phyloP scores from a whole-genome alignment of 2,113 vertebrate genomes.

The Orycteropus afer region DNA sequence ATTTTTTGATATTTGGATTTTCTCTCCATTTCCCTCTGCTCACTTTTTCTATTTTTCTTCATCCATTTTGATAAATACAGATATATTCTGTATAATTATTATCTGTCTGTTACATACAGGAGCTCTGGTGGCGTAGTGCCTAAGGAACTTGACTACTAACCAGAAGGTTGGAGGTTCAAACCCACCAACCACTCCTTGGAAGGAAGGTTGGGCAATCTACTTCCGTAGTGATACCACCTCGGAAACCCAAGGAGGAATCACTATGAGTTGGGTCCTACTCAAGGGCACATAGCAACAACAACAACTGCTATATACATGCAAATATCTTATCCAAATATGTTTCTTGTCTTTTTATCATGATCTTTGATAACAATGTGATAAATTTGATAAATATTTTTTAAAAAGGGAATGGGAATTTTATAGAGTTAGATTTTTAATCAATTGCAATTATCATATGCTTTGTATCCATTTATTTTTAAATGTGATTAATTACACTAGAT shows the following conservation, averaged over 20 bases:
- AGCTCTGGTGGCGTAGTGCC: no score
- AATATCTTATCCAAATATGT: neutral
- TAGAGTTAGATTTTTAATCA: neutral
- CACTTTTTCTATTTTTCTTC: neutral
- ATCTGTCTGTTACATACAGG: neutral
- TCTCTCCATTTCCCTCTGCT: neutral
- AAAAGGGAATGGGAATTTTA: neutral
- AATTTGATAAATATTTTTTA: neutral
- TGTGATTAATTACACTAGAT: neutral
- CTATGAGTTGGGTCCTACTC: no score
- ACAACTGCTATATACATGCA: accelerated
- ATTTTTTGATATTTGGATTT: neutral
- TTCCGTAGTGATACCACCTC: no score
- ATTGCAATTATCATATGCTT: neutral
- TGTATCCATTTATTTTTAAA: neutral
- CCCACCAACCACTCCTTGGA: no score
- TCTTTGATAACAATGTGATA: neutral
- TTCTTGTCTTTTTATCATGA: neutral
- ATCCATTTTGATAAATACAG: neutral
- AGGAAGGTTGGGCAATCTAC: no score
- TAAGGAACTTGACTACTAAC: no score
- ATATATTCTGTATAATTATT: neutral
- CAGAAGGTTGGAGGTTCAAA: no score
- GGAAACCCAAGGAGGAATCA: no score
- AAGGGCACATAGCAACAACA: no score